Conservation (phyloP, 2,113 vertebrate genomes). For the Eulacestoma nigropectus region DNA sequence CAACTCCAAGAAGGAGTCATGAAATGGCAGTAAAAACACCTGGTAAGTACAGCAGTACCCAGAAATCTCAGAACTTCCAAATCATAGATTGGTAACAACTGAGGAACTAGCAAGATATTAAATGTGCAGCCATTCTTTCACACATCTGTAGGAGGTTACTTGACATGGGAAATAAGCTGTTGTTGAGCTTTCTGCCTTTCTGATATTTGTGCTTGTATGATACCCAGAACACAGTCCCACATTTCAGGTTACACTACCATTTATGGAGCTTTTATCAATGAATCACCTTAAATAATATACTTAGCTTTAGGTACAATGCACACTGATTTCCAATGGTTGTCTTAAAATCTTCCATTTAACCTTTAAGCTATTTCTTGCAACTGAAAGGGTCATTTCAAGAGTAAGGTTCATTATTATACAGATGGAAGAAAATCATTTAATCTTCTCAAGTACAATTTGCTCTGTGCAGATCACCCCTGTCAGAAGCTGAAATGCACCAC, state of each 20-base stretch:
- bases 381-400: background rate
- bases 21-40: slow-evolving; percentile 7
- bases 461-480: background rate
- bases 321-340: background rate
- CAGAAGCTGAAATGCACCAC: background rate
- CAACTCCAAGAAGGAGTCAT: slow-evolving; percentile 10
- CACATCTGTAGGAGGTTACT: background rate
- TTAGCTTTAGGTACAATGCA: background rate
- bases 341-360: background rate
- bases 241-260: background rate
- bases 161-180: background rate
- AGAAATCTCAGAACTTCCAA: slow-evolving; percentile 21
- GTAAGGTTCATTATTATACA: background rate
- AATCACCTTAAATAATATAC: background rate
- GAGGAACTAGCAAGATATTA: background rate
- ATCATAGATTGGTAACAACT: background rate
- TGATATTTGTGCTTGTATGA: background rate
- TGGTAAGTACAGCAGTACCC: background rate
- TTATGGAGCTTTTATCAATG: background rate
- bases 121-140: slow-evolving; percentile 9
- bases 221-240: background rate
- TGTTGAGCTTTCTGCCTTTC: background rate
- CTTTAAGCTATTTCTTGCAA: background rate
- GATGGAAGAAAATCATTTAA: background rate
- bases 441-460: background rate